Base-by-base conservation (phyloP, 2,113 vertebrate species). In the Enhydra lutris region DNA sequence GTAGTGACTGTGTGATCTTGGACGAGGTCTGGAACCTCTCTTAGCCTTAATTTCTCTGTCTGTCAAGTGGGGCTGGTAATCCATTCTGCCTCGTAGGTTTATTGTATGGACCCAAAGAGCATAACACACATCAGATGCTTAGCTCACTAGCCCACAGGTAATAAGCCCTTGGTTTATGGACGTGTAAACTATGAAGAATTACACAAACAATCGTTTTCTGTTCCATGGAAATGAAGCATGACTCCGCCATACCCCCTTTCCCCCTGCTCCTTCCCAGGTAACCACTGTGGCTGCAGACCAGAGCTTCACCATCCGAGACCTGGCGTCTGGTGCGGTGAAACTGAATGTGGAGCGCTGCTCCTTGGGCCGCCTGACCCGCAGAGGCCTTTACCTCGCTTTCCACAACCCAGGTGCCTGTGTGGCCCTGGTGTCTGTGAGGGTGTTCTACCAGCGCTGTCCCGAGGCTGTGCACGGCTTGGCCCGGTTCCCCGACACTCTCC, bases 371-470 rank as follows among this genome's bases (percentile, higher is more conserved):
- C 97, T 99, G 78, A 97, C 98, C n/a, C 98, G 94, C 15, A 98
- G 99, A 0, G 99, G 99, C 59, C 99, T 99, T 98, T 99, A 99
- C 93, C 96, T 99, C 29, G 99, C 99, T 45, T 99, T 99, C 97
- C 99, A 99, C 97, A 99, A 99, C 97, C 99, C 98, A 0, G 99
- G 99, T 1, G 99, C 99, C 11, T 99, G 99, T 0, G 98, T 99
- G 59, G 99, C 99, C 0, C 96, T 99, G 96, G 99, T 99, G 71
- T 98, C 99, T 0, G 98, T 99, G 20, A 98, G 99, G 7, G 99
- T 99, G 65, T 99, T 99, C 71, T 99, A 99, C 95, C 99, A 99
- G 97, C 99, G 97, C 36, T 99, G 99, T 71, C 98, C 99, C 0
- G 98, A 98, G 61, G 89, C 89, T 0, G 94, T 98, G 93, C 95